These are phyloP conservation scores for Trichonephila clavipes DNA, from an alignment of 1,140 invertebrate genomes.

Conservation along the genomic window DNA sequence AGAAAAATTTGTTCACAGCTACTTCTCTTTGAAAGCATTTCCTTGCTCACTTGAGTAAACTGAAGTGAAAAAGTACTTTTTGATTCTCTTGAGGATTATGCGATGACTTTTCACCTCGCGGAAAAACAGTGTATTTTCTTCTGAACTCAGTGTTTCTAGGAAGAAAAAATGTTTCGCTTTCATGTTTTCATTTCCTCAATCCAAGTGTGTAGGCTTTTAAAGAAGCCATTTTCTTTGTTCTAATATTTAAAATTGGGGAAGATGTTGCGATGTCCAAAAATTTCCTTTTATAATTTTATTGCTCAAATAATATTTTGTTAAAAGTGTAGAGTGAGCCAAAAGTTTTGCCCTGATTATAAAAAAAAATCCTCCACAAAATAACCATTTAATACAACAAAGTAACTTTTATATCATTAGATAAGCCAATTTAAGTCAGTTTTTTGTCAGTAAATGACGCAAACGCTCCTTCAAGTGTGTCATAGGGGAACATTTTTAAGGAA, in stretches of 20 bases:
- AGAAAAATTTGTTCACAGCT: neutral
- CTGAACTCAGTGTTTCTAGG: neutral
- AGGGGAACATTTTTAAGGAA: too few species aligned
- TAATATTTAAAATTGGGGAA: neutral
- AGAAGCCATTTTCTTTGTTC: neutral
- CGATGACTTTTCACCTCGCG: neutral
- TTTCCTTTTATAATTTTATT: too few species aligned
- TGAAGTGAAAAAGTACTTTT: neutral
- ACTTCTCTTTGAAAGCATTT: conserved; percentile 34
- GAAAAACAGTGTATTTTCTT: neutral
- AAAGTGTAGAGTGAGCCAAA: too few species aligned
- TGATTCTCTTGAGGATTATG: conserved; percentile 10
- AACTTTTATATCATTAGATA: too few species aligned
- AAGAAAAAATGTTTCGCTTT: neutral
- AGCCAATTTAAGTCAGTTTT: too few species aligned
- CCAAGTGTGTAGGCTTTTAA: neutral
- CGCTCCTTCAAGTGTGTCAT: too few species aligned
- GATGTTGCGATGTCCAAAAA: neutral
- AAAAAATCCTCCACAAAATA: too few species aligned
- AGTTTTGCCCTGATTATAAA: too few species aligned
- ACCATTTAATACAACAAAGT: too few species aligned
- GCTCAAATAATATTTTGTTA: too few species aligned
- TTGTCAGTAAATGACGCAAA: too few species aligned
- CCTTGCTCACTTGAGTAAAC: conserved; percentile 34
- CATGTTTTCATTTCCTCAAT: neutral